These are phyloP conservation scores for Ypsolopha scabrella DNA, from an alignment of 2,888 invertebrate species.

Conservation along the genomic window DNA sequence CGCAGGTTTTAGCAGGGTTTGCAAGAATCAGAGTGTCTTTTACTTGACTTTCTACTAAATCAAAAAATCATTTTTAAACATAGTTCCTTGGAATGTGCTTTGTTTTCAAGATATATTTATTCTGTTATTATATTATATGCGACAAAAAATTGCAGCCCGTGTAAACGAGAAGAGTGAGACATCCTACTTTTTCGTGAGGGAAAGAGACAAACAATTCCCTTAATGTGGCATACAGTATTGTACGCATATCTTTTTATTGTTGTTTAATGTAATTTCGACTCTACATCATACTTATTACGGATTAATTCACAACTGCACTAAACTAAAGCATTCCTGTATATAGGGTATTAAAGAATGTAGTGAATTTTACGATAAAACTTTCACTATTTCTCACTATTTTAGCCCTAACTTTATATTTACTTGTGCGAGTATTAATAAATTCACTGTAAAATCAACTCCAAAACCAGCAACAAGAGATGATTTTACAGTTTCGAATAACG, in stretches of 20 bases:
- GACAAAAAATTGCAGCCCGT: too few relatives aligned
- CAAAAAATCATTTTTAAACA: background rate
- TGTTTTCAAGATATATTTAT: background rate
- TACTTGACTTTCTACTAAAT: slow-evolving; percentile 9
- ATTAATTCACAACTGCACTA: slow-evolving; percentile 1
- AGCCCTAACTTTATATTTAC: slow-evolving; percentile 23
- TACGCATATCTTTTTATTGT: background rate
- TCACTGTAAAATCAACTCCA: background rate
- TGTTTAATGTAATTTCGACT: background rate
- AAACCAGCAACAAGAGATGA: too few relatives aligned
- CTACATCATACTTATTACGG: background rate
- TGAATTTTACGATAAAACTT: slow-evolving; percentile 44
- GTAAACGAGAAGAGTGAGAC: background rate
- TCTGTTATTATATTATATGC: background rate
- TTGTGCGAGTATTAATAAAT: background rate
- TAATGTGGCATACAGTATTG: background rate
- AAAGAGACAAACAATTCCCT: background rate
- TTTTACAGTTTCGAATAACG: too few relatives aligned
- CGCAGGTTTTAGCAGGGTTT: slow-evolving; percentile 46
- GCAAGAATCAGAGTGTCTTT: slow-evolving; percentile 28
- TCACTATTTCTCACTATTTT: slow-evolving; percentile 51
- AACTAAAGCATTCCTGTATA: slow-evolving; percentile 39
- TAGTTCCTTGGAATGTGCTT: background rate
- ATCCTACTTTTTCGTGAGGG: background rate
- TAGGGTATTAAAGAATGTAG: slow-evolving; percentile 32